Percentiles rank a stretch among this genome's conserved stretches.
phyloP scores from a whole-genome alignment of 2,888 invertebrate species.

The Machimus rusticus region DNA sequence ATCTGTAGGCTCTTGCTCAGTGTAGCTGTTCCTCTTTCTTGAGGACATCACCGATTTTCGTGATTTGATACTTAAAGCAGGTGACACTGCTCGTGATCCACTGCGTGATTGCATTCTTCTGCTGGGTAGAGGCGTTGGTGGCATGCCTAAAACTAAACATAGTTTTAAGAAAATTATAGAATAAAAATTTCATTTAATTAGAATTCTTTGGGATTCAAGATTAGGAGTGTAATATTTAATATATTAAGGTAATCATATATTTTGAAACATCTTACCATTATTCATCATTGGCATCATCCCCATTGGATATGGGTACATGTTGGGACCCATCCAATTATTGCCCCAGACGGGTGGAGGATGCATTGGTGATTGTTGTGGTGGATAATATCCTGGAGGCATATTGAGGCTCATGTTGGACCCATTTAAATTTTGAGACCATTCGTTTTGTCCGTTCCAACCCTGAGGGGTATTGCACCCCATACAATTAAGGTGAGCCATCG shows the following conservation, averaged over 20 bases:
- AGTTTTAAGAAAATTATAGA: neutral
- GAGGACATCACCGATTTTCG: slow-evolving; percentile 72
- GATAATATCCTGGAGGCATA: slow-evolving; percentile 60
- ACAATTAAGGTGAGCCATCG: slow-evolving; percentile 74
- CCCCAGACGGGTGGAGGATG: slow-evolving; percentile 56
- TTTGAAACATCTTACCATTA: slow-evolving; percentile 53
- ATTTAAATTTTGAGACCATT: slow-evolving; percentile 60
- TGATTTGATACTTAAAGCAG: slow-evolving; percentile 74
- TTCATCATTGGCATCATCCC: slow-evolving; percentile 63
- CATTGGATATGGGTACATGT: slow-evolving; percentile 59
- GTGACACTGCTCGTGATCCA: slow-evolving; percentile 72
- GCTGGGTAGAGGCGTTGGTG: slow-evolving; percentile 57
- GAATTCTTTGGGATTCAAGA: neutral
- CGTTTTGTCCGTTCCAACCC: slow-evolving; percentile 54
- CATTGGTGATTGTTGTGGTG: slow-evolving; percentile 52
- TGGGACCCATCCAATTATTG: slow-evolving; percentile 51
- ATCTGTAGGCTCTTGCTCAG: slow-evolving; percentile 65
- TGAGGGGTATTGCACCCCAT: slow-evolving; percentile 65
- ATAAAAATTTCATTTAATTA: neutral
- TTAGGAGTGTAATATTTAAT: neutral
- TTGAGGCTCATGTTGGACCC: slow-evolving; percentile 69
- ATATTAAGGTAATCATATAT: neutral
- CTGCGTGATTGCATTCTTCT: slow-evolving; percentile 68
- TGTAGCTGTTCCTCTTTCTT: slow-evolving; percentile 63
- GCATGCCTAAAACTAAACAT: slow-evolving; percentile 46